These are phyloP conservation scores for Archips xylosteana DNA, from an alignment of 2,888 invertebrate species.

Conservation along the genomic window DNA sequence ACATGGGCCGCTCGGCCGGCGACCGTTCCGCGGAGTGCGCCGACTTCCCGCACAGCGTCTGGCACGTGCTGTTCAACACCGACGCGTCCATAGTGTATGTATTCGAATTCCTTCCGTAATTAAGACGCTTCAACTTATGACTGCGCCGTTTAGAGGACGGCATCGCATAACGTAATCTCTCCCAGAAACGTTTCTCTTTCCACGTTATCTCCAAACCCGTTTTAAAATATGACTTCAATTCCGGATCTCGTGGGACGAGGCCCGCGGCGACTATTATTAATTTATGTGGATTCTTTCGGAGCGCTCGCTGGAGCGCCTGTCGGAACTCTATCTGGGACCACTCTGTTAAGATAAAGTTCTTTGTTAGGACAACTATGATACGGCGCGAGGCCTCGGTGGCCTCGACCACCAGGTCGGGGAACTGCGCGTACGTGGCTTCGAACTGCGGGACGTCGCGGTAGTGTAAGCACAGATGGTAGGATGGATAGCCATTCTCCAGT, in stretches of 20 bases:
- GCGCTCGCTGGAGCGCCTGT: constrained; percentile 94
- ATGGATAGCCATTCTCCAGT: constrained; percentile 92
- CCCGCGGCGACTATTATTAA: constrained; percentile 94
- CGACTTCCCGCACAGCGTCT: constrained; percentile 85
- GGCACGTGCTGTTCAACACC: constrained; percentile 86
- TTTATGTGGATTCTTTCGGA: constrained; percentile 93
- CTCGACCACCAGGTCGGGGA: constrained; percentile 91
- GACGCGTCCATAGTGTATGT: constrained; percentile 92
- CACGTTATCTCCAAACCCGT: constrained; percentile 94
- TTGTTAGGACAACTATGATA: constrained; percentile 94
- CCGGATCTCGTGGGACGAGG: constrained; percentile 93
- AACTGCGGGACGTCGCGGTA: constrained; percentile 93
- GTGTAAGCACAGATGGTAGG: constrained; percentile 94
- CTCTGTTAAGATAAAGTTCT: constrained; percentile 95
- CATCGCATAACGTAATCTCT: constrained; percentile 95
- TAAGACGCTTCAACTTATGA: constrained; percentile 83
- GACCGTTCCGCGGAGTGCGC: constrained; percentile 84
- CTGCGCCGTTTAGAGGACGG: constrained; percentile 90
- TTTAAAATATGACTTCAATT: constrained; percentile 95
- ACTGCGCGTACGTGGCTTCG: constrained; percentile 89
- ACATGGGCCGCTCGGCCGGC: constrained; percentile 90
- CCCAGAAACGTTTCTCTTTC: constrained; percentile 98
- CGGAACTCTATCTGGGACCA: constrained; percentile 97
- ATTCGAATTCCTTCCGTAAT: constrained; percentile 93
- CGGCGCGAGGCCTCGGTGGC: constrained; percentile 95